Conservation (phyloP, 2,888 invertebrate species). For the Lathronympha strigana region DNA sequence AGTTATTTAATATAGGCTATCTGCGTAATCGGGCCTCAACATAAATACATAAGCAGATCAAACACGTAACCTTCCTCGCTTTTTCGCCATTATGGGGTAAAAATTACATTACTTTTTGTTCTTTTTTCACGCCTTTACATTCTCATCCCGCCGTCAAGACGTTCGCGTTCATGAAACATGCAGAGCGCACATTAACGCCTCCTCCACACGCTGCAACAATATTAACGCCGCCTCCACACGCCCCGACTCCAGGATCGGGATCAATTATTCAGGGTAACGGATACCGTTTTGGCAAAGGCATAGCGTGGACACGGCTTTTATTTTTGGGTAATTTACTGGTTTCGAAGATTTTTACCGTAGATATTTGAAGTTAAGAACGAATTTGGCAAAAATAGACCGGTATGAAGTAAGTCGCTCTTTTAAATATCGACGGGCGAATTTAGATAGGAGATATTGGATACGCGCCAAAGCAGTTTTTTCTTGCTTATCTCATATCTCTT, state of each 20-base stretch:
- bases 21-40: no score
- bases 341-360: neutral
- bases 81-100: no score
- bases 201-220: slow-evolving; percentile 1
- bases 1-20: no score
- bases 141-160: slow-evolving; percentile 7
- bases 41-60: no score
- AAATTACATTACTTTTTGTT: neutral
- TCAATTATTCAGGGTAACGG: slow-evolving; percentile 22
- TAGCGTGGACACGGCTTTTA: slow-evolving; percentile 1
- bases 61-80: no score
- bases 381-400: no score
- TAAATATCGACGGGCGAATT: no score
- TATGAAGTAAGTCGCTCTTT: no score
- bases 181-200: slow-evolving; percentile 9
- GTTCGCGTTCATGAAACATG: slow-evolving; percentile 13
- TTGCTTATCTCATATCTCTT: no score
- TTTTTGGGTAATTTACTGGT: neutral
- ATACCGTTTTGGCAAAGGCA: slow-evolving; percentile 18
- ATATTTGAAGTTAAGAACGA: no score
- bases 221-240: slow-evolving; percentile 23
- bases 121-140: neutral
- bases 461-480: no score
- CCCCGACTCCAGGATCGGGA: neutral
- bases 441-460: no score